A percentile compares a stretch with the other conserved stretches of the same genome.
These are phyloP conservation scores for Mesocentrotus franciscanus DNA, from an alignment of 53 echinoderm and acorn worm genomes.

Conservation along the genomic window DNA sequence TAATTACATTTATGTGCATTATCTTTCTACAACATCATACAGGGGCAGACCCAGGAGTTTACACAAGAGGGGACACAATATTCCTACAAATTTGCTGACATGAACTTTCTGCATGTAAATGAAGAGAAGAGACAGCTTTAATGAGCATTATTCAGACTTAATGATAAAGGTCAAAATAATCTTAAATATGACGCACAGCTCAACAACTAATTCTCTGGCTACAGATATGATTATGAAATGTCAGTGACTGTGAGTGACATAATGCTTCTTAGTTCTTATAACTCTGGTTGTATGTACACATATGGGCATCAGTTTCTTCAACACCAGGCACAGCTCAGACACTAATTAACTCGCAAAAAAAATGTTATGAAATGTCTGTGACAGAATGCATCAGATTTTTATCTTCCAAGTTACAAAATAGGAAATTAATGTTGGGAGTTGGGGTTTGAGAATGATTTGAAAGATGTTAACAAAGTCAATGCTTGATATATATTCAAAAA, in stretches of 20 bases:
- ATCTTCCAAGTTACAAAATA: not conserved
- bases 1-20: too few relatives aligned
- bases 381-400: not conserved
- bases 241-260: too few relatives aligned
- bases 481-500: not conserved
- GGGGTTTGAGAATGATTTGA: not conserved
- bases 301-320: too few relatives aligned
- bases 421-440: not conserved
- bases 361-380: not conserved
- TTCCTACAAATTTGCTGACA: too few relatives aligned
- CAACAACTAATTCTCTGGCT: not conserved
- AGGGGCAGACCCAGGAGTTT: too few relatives aligned
- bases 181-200: not conserved
- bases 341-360: too few relatives aligned
- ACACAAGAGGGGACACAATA: too few relatives aligned
- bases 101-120: not conserved
- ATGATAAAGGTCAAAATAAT: not conserved
- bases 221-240: not conserved
- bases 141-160: not conserved
- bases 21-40: too few relatives aligned
- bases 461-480: not conserved
- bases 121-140: not conserved
- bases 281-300: too few relatives aligned
- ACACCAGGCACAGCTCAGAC: too few relatives aligned
- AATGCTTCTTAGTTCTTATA: too few relatives aligned